Evolutionary conservation across 2,797 vertebrate species (phyloP).

Genomic region (Danio albolineatus): DNA sequence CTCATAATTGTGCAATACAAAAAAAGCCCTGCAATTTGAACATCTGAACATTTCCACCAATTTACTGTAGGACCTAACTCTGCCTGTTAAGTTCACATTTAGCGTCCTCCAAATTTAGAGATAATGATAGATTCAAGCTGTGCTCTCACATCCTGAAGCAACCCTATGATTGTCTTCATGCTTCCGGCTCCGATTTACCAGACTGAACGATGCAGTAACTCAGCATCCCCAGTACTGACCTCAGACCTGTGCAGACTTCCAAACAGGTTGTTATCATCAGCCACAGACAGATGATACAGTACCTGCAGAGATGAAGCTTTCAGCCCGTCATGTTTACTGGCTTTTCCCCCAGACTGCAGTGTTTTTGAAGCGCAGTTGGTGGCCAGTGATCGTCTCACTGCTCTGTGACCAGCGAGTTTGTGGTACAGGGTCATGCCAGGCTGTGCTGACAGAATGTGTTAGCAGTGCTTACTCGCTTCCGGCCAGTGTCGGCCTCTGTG

Average conservation of each 20-base stretch:
- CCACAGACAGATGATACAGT: conserved; percentile 10
- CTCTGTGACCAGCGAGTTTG: conserved; percentile 28
- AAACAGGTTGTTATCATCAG: conserved; percentile 40
- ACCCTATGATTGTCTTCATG: conserved; percentile 13
- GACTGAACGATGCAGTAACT: conserved; percentile 9
- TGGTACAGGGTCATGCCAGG: conserved; percentile 36
- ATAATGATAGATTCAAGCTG: conserved; percentile 33
- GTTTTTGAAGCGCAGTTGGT: conserved; percentile 30
- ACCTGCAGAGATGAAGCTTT: conserved; percentile 49
- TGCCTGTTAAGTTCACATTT: conserved; percentile 12
- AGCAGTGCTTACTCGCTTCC: conserved; percentile 49
- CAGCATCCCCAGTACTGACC: not conserved
- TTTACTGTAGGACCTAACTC: not conserved
- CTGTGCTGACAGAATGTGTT: conserved; percentile 58
- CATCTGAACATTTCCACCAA: not conserved
- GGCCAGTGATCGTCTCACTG: conserved; percentile 1
- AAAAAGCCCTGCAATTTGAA: not conserved
- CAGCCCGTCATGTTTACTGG: conserved; percentile 47
- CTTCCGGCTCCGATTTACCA: conserved; percentile 6
- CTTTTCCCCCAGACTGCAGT: conserved; percentile 29
- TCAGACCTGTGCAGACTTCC: conserved; percentile 18
- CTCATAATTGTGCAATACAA: not conserved
- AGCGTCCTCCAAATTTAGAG: conserved; percentile 30
- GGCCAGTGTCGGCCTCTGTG: conserved; percentile 43
- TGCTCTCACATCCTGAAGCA: not conserved